Percentiles rank a stretch among this genome's conserved stretches.
Evolutionary conservation across 2,888 invertebrate genomes (phyloP).

Genomic region (Himalopsyche japonica): DNA sequence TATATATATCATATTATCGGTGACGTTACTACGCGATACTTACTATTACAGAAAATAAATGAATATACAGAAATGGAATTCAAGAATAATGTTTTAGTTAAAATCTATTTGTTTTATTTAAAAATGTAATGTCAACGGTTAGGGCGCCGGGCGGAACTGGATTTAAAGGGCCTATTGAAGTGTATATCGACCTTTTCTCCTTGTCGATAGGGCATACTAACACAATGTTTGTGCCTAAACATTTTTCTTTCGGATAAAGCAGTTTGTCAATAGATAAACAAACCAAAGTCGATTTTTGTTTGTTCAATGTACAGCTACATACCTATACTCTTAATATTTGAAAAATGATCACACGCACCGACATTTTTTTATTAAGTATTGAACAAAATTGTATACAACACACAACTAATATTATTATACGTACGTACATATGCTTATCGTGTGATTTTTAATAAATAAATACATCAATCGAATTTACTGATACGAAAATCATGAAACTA

Average conservation of each 20-base stretch:
- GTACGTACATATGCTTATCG: background rate
- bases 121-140: background rate
- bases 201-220: background rate
- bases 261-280: constrained; percentile 14
- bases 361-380: background rate
- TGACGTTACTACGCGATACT: no score
- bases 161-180: background rate
- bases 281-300: background rate
- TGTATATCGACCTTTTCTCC: constrained; percentile 5
- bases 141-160: background rate
- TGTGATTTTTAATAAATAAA: no score
- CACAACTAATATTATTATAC: background rate
- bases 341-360: background rate
- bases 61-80: no score
- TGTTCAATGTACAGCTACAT: background rate
- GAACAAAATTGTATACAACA: background rate
- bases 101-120: background rate
- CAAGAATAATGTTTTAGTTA: no score
- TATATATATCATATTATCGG: no score
- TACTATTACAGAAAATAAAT: no score
- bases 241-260: constrained; percentile 18
- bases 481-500: no score
- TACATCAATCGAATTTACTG: no score
- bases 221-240: constrained; percentile 13
- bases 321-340: background rate